Evolutionary conservation across 2,113 vertebrate genomes (phyloP).

Genomic region (Hyperopisus bebe): DNA sequence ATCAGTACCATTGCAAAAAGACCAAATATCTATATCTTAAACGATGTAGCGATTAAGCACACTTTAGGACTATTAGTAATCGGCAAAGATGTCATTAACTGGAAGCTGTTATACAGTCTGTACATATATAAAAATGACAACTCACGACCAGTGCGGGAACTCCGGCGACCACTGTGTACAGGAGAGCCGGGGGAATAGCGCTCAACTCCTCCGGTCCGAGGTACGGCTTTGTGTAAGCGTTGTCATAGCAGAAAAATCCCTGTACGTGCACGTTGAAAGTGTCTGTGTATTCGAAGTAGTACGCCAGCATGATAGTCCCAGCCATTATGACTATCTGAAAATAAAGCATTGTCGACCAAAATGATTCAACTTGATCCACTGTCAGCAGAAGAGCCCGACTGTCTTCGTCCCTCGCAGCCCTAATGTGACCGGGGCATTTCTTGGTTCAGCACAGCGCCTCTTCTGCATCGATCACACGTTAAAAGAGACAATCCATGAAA

Average conservation of each 20-base stretch:
- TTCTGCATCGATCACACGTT: conserved; percentile 33
- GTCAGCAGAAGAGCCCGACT: conserved; percentile 28
- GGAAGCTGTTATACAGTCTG: neutral
- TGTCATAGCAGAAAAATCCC: conserved; percentile 83
- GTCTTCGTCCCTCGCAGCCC: conserved; percentile 29
- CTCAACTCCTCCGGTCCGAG: conserved; percentile 80
- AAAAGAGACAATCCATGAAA: conserved; percentile 10
- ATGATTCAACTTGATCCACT: neutral
- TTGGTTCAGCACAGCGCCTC: conserved; percentile 42
- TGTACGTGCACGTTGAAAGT: conserved; percentile 80
- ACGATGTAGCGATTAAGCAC: neutral
- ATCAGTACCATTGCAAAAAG: neutral
- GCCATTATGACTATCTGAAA: conserved; percentile 90
- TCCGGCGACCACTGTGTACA: conserved; percentile 76
- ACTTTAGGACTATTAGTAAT: neutral
- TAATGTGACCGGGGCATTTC: conserved; percentile 29
- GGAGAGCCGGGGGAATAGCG: conserved; percentile 70
- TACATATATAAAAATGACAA: conserved; percentile 3
- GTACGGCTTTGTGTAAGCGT: conserved; percentile 73
- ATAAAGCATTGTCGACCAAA: conserved; percentile 71
- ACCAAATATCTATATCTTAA: neutral
- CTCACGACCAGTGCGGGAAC: conserved; percentile 81
- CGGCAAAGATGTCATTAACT: neutral
- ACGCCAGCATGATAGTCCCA: conserved; percentile 79
- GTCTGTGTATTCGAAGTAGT: conserved; percentile 89